Evolutionary conservation across 92 coral and sea anemone genomes (phyloP).

Genomic region (Umimayanthus chanpuru): DNA sequence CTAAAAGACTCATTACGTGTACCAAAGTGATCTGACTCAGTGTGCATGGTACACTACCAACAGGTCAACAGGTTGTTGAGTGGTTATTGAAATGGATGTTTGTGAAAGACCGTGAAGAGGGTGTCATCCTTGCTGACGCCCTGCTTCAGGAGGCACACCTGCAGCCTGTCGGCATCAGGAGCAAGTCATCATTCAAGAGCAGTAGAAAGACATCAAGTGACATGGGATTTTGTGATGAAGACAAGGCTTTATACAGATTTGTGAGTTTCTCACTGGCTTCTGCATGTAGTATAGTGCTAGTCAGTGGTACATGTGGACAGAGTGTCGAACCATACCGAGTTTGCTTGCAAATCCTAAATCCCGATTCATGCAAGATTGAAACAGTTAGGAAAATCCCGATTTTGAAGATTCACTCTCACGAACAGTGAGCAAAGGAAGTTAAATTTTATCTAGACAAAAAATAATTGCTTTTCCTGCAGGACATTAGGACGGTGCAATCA

Average conservation of each 20-base stretch:
- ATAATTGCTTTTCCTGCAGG: too few species aligned
- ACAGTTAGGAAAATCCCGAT: too few species aligned
- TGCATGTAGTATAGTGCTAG: too few species aligned
- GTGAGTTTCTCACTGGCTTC: constrained; percentile 58
- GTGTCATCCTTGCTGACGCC: constrained; percentile 68
- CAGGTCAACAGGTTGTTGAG: constrained; percentile 86
- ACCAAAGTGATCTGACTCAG: neutral
- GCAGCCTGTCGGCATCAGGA: constrained; percentile 83
- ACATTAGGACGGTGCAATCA: too few species aligned
- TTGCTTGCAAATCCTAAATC: too few species aligned
- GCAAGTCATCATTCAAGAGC: constrained; percentile 80
- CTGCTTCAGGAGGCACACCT: constrained; percentile 82
- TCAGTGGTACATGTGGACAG: too few species aligned
- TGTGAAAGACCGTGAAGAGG: constrained; percentile 72
- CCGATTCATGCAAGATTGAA: too few species aligned
- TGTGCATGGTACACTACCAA: neutral
- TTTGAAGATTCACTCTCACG: too few species aligned
- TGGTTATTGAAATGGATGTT: constrained; percentile 96
- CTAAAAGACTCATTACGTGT: neutral
- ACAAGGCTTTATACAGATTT: constrained; percentile 90
- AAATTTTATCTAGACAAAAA: too few species aligned
- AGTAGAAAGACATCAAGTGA: constrained; percentile 43
- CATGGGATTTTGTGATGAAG: constrained; percentile 71
- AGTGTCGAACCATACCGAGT: too few species aligned
- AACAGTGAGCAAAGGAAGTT: too few species aligned